Evolutionary conservation across 2,888 invertebrate genomes (phyloP).

Genomic region (Malthinus seriepunctatus): DNA sequence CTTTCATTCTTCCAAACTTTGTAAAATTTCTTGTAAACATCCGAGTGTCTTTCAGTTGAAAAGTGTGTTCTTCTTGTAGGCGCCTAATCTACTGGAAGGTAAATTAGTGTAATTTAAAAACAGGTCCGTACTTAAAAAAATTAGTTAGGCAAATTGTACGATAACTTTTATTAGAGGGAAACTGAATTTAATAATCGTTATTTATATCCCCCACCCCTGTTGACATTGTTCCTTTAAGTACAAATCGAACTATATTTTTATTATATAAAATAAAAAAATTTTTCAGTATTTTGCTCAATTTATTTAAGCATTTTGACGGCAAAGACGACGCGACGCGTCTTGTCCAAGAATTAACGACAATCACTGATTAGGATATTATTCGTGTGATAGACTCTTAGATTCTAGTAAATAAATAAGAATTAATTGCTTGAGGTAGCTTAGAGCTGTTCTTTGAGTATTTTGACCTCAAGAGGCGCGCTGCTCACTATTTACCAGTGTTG

Average conservation of each 20-base stretch:
- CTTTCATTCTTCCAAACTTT: slow-evolving; percentile 29
- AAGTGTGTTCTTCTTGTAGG: slow-evolving; percentile 23
- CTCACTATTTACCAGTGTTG: slow-evolving; percentile 26
- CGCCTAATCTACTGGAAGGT: slow-evolving; percentile 26
- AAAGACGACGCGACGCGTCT: slow-evolving; percentile 45
- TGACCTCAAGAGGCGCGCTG: slow-evolving; percentile 39
- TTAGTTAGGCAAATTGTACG: slow-evolving; percentile 11
- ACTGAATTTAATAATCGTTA: slow-evolving; percentile 23
- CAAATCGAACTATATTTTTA: slow-evolving; percentile 41
- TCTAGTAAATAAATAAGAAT: slow-evolving; percentile 12
- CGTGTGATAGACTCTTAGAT: slow-evolving; percentile 30
- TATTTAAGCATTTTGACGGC: slow-evolving; percentile 46
- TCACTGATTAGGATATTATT: slow-evolving; percentile 42
- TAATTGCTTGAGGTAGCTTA: slow-evolving; percentile 8
- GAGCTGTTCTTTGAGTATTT: slow-evolving; percentile 36
- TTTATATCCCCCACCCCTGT: slow-evolving; percentile 23
- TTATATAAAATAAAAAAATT: slow-evolving; percentile 17
- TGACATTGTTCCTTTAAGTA: slow-evolving; percentile 48
- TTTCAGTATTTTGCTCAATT: slow-evolving; percentile 37
- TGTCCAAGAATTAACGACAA: slow-evolving; percentile 57
- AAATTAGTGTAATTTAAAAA: slow-evolving; percentile 18
- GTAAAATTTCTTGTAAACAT: slow-evolving; percentile 28
- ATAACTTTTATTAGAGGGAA: neutral
- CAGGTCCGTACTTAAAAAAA: slow-evolving; percentile 24
- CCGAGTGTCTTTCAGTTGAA: slow-evolving; percentile 28